Percentiles rank a stretch among this genome's conserved stretches.
Conservation (phyloP, 2,113 vertebrate genomes). For the Corydoras maculifer region DNA sequence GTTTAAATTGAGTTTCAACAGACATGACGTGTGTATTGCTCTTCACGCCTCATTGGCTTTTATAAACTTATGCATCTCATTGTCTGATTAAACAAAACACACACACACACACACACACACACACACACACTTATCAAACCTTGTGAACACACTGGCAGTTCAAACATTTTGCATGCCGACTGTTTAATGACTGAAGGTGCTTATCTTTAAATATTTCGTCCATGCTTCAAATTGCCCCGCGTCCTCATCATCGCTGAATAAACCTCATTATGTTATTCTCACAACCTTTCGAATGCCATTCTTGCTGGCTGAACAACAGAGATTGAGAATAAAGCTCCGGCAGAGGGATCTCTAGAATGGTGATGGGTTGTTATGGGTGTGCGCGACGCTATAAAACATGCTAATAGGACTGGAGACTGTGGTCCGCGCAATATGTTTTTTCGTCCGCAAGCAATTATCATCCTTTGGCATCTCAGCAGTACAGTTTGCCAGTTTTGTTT, state of each 20-base stretch:
- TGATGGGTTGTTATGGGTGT: neutral
- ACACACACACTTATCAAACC: neutral
- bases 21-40: constrained; percentile 44
- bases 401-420: neutral
- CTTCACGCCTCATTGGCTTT: constrained; percentile 57
- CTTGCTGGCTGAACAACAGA: neutral
- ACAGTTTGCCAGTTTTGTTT: neutral
- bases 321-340: neutral
- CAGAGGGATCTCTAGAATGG: neutral
- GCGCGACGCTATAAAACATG: neutral
- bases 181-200: constrained; percentile 19
- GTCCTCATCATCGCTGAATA: neutral
- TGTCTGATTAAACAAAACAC: constrained; percentile 16
- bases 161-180: constrained; percentile 17
- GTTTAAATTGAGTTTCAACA: constrained; percentile 48
- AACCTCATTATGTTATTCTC: constrained; percentile 8
- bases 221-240: neutral
- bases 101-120: neutral
- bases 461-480: neutral
- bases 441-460: neutral
- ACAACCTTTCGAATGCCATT: neutral
- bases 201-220: constrained; percentile 11
- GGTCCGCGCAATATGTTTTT: neutral
- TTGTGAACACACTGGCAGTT: constrained; percentile 1
- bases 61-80: constrained; percentile 44